These are phyloP conservation scores for Pteria penguin DNA, from an alignment of 2,888 invertebrate species.

Conservation along the genomic window DNA sequence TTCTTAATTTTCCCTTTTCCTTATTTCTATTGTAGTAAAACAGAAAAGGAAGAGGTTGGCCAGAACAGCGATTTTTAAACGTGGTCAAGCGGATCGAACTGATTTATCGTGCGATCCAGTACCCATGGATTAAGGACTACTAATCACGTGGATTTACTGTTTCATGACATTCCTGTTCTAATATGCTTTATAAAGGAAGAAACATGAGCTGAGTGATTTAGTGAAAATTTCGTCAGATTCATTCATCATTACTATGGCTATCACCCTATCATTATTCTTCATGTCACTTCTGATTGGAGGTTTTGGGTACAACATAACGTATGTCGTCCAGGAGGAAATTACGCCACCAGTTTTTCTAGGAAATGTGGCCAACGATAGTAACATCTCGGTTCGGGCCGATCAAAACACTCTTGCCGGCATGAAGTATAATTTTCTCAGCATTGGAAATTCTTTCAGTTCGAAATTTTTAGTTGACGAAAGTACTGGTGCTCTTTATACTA, in stretches of 20 bases:
- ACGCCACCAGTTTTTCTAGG: slow-evolving; percentile 51
- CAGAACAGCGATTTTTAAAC: too few species aligned
- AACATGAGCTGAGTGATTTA: too few species aligned
- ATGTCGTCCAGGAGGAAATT: slow-evolving; percentile 50
- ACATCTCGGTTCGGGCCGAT: slow-evolving; percentile 46
- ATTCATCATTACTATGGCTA: slow-evolving; percentile 12
- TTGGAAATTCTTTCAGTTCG: slow-evolving; percentile 19
- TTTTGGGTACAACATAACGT: slow-evolving; percentile 7
- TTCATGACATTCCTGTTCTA: too few species aligned
- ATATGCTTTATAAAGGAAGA: too few species aligned
- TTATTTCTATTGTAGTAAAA: neutral
- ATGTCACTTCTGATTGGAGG: neutral
- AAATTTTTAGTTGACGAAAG: slow-evolving; percentile 88
- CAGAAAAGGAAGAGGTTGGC: too few species aligned
- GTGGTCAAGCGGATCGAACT: too few species aligned
- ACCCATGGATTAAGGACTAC: too few species aligned
- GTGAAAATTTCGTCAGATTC: too few species aligned
- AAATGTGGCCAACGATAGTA: slow-evolving; percentile 55
- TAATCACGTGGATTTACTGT: too few species aligned
- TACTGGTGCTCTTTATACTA: slow-evolving; percentile 89
- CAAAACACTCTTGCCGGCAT: slow-evolving; percentile 34
- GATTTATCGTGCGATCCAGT: too few species aligned
- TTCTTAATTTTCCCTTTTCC: neutral
- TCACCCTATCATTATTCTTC: slow-evolving; percentile 16
- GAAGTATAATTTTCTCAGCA: slow-evolving; percentile 54